A percentile compares a stretch with the other conserved stretches of the same genome.
Evolutionary conservation across 1,140 invertebrate genomes (phyloP).

Genomic region (Megalonaias nervosa): DNA sequence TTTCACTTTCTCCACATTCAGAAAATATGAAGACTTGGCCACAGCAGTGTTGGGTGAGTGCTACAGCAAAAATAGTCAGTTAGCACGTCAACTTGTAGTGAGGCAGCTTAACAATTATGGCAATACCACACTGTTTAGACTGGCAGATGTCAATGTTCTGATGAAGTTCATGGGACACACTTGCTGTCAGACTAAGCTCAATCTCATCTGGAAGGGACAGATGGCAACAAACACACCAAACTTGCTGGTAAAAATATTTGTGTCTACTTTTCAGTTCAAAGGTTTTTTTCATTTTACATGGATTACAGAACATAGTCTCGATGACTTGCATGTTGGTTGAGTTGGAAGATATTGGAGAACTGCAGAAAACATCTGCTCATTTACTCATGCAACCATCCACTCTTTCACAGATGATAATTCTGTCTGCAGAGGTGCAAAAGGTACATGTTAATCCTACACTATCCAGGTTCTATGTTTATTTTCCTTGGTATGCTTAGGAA

Average conservation of each 20-base stretch:
- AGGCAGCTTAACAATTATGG: slow-evolving; percentile 54
- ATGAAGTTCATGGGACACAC: slow-evolving; percentile 69
- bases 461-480: too few species aligned
- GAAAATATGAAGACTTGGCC: slow-evolving; percentile 65
- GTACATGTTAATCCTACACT: too few species aligned
- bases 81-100: slow-evolving; percentile 56
- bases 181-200: slow-evolving; percentile 66
- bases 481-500: too few species aligned
- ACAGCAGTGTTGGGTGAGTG: slow-evolving; percentile 64
- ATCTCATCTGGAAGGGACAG: slow-evolving; percentile 66
- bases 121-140: slow-evolving; percentile 50
- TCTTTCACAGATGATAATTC: too few species aligned
- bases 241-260: slow-evolving; percentile 49
- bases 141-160: slow-evolving; percentile 59
- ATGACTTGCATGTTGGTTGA: too few species aligned
- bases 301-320: too few species aligned
- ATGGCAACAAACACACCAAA: slow-evolving; percentile 65
- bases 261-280: too few species aligned
- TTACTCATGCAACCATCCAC: too few species aligned
- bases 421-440: too few species aligned
- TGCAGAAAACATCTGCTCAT: too few species aligned
- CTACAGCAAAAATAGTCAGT: slow-evolving; percentile 53
- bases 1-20: slow-evolving; percentile 24
- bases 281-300: too few species aligned
- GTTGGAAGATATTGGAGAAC: too few species aligned